Base-by-base conservation (phyloP, 64 coral and sea anemone species). In the Stichodactyla helianthus region DNA sequence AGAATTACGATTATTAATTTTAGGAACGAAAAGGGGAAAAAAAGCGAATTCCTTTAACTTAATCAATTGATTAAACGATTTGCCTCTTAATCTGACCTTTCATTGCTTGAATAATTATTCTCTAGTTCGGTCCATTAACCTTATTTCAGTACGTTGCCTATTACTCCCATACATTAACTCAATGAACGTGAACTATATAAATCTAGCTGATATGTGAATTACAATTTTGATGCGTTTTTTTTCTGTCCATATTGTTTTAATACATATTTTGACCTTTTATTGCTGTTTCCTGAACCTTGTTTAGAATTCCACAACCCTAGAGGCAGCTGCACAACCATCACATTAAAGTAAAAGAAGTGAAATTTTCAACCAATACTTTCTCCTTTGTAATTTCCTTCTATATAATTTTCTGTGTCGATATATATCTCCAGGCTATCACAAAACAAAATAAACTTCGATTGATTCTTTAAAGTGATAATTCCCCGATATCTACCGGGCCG, bases 1-100 rank as follows among this genome's bases (percentile, higher is more conserved):
- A 74, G 56, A 65, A 65, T n/a, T 31, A 74, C 22, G 68, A 74
- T 74, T 31, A 74, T 74, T 74, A 74, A 13, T 23, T 26, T 35
- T 74, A 23, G 22, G 68, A 6, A 14, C 5, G 12, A 74, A 58
- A 44, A 3, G 35, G 35, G 0, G 4, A 6, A 15, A 44, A 44
- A 44, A 44, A 44, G 35, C 35, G 4, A 44, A 44, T 44, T 74
- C 31, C n/a, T 68, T 9, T 74, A 74, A 74, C 68, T 74, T 31
- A 74, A 74, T 74, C 68, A 74, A 74, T n/a, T 9, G 68, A 74
- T 74, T 74, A 74, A 28, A 74, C 7, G 9, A 31, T 74, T 74
- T 74, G 9, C 23, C 10, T 23, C 20, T 27, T n/a, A 23, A 74
- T 10, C 7, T 71, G 18, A 71, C 11, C n/a, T 74, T n/a, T 13